These are phyloP conservation scores for Semnornis frantzii DNA, from an alignment of 2,113 vertebrate genomes.

Conservation along the genomic window DNA sequence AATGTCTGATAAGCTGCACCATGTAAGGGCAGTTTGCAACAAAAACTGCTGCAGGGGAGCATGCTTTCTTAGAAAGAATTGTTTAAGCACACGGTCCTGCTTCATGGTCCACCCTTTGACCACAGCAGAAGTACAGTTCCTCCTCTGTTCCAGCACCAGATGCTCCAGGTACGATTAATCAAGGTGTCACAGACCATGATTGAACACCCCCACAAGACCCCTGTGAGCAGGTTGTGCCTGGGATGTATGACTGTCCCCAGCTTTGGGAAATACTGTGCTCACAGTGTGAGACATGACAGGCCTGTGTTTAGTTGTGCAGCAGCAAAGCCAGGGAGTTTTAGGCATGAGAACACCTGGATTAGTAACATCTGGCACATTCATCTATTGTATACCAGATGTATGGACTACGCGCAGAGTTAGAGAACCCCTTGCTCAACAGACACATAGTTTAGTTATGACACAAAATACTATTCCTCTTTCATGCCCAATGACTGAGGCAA, in stretches of 20 bases:
- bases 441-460: neutral
- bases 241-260: neutral
- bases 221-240: rapidly evolving
- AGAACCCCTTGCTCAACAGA: neutral
- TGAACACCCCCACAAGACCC: neutral
- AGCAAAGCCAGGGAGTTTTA: neutral
- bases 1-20: neutral
- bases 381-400: neutral
- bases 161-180: neutral
- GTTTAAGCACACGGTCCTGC: neutral
- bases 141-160: neutral
- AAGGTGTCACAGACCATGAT: neutral
- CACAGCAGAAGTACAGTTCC: neutral
- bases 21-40: neutral
- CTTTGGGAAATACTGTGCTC: neutral
- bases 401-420: neutral
- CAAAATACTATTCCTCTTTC: neutral
- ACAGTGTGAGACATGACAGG: neutral
- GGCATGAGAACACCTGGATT: neutral
- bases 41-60: neutral
- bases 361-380: neutral
- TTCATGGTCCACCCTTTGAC: neutral
- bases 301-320: neutral
- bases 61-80: neutral
- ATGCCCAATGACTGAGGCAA: neutral